Evolutionary conservation across 2,113 vertebrate species (phyloP).

Genomic region (Rhea pennata): DNA sequence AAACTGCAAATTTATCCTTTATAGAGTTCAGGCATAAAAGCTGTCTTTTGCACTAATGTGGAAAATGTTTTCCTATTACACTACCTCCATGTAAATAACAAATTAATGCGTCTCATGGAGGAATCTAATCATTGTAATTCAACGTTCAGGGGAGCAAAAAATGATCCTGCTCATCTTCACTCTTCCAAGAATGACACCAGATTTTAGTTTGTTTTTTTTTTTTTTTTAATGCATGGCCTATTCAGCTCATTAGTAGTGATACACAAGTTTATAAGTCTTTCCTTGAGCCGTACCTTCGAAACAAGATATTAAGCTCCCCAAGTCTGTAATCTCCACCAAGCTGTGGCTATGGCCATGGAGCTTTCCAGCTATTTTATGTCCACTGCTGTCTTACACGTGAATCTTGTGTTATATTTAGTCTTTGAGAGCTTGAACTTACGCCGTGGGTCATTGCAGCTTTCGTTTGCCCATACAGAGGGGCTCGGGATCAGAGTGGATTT

Average conservation of each 20-base stretch:
- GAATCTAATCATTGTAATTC: slow-evolving; percentile 70
- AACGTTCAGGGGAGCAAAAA: slow-evolving; percentile 70
- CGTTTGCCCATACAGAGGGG: background rate
- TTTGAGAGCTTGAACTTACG: slow-evolving; percentile 36
- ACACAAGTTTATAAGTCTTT: slow-evolving; percentile 53
- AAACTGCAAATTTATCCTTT: slow-evolving; percentile 67
- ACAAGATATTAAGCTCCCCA: background rate
- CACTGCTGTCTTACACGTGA: background rate
- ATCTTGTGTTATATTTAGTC: background rate
- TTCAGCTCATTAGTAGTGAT: slow-evolving; percentile 63
- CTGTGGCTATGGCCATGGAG: background rate
- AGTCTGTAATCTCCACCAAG: background rate
- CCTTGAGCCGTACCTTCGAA: background rate
- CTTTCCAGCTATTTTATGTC: slow-evolving; percentile 4
- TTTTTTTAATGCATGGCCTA: slow-evolving; percentile 53
- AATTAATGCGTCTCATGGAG: slow-evolving; percentile 66
- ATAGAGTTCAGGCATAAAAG: slow-evolving; percentile 53
- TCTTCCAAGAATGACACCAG: slow-evolving; percentile 64
- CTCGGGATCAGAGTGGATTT: background rate
- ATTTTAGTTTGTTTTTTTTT: slow-evolving; percentile 55
- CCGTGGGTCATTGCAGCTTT: slow-evolving; percentile 27
- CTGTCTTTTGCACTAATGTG: slow-evolving; percentile 64
- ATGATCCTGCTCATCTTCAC: slow-evolving; percentile 48
- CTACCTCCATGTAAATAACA: slow-evolving; percentile 64
- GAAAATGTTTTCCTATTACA: slow-evolving; percentile 68